Percentiles rank a stretch among this genome's conserved stretches.
phyloP scores from a whole-genome alignment of 2,797 vertebrate species.

The Mallotus villosus region DNA sequence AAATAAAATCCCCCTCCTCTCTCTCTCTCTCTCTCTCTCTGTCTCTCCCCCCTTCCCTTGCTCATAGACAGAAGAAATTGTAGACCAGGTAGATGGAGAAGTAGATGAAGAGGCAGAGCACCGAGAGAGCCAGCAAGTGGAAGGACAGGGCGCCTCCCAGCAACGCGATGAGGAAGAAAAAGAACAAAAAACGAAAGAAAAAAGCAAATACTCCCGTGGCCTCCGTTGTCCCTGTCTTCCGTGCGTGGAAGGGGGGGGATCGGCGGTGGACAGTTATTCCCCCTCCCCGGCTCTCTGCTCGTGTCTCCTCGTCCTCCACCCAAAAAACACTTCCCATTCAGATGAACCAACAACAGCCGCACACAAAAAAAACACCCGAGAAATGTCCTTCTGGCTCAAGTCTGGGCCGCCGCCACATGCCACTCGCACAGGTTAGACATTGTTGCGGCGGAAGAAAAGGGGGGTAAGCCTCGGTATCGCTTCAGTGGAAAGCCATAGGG shows the following conservation, averaged over 20 bases:
- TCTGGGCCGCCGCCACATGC: slow-evolving; percentile 54
- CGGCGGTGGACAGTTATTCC: slow-evolving; percentile 71
- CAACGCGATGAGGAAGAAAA: slow-evolving; percentile 79
- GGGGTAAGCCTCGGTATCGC: slow-evolving; percentile 48
- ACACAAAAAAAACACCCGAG: slow-evolving; percentile 33
- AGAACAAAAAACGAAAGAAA: slow-evolving; percentile 80
- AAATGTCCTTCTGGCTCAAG: slow-evolving; percentile 62
- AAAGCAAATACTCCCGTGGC: slow-evolving; percentile 78
- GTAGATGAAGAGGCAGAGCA: slow-evolving; percentile 79
- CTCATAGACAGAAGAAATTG: slow-evolving; percentile 78
- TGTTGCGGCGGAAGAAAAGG: slow-evolving; percentile 67
- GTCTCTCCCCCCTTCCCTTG: slow-evolving; percentile 64
- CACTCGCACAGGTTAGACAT: slow-evolving; percentile 74
- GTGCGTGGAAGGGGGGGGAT: slow-evolving; percentile 68
- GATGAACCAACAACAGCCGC: slow-evolving; percentile 59
- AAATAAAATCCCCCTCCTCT: slow-evolving; percentile 52
- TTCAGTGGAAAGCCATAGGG: slow-evolving; percentile 59
- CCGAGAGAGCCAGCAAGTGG: slow-evolving; percentile 75
- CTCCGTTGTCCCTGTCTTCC: slow-evolving; percentile 74
- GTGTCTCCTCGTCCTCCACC: slow-evolving; percentile 69
- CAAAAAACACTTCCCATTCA: slow-evolving; percentile 76
- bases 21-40: slow-evolving; percentile 57
- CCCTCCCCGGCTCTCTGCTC: slow-evolving; percentile 70
- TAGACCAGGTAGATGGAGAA: slow-evolving; percentile 81
- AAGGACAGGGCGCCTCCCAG: slow-evolving; percentile 77